Conservation (phyloP, 1,140 invertebrate genomes). For the Laupala kohalensis region DNA sequence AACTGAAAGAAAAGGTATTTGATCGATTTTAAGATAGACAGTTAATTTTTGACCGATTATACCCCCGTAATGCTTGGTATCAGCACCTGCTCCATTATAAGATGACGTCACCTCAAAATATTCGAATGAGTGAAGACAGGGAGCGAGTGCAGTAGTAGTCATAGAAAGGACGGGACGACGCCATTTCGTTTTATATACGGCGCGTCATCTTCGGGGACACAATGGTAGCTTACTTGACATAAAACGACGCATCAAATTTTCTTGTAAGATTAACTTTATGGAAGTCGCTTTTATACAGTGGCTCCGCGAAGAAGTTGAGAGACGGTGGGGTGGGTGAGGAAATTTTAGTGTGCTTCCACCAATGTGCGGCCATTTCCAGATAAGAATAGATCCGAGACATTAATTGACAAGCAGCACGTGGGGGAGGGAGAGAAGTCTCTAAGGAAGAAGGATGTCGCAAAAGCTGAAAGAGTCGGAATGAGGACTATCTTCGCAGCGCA, state of each 20-base stretch:
- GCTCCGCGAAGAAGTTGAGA: neutral
- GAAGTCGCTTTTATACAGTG: slow-evolving; percentile 2
- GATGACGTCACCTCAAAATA: too few relatives aligned
- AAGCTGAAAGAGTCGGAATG: neutral
- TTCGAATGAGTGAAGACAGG: too few relatives aligned
- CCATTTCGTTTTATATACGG: neutral
- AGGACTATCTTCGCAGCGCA: too few relatives aligned
- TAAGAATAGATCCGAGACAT: neutral
- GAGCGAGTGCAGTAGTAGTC: too few relatives aligned
- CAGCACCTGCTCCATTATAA: too few relatives aligned
- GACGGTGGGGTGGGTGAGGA: neutral
- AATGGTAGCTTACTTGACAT: slow-evolving; percentile 15
- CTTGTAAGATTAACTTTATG: slow-evolving; percentile 15
- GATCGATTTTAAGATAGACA: too few relatives aligned
- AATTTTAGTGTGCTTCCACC: slow-evolving; percentile 1
- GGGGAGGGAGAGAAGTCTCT: neutral
- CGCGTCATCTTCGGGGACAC: slow-evolving; percentile 7
- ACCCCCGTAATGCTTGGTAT: too few relatives aligned
- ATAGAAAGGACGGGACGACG: neutral
- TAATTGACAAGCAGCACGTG: neutral
- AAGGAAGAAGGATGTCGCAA: neutral
- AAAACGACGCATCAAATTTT: slow-evolving; percentile 16
- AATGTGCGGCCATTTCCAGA: neutral
- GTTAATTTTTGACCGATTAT: too few relatives aligned
- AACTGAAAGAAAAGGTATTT: too few relatives aligned